Conservation (phyloP, 2,797 vertebrate species). For the Pangasius sanitwongsei region DNA sequence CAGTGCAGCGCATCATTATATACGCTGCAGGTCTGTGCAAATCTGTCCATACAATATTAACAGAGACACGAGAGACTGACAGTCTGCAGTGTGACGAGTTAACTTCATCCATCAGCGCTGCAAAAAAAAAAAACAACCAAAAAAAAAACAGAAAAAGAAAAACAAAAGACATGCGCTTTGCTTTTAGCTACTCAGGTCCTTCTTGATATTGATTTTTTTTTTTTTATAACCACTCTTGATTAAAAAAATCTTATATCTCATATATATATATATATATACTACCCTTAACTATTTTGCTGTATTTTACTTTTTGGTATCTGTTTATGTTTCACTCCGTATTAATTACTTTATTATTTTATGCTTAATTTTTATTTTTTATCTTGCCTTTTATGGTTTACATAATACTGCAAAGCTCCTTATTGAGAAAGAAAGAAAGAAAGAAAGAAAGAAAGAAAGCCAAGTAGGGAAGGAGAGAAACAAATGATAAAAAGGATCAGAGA, state of each 20-base stretch:
- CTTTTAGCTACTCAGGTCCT: not conserved
- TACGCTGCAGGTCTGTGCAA: conserved; percentile 27
- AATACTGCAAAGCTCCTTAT: not conserved
- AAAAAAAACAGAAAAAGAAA: too few species aligned
- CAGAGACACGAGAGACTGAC: conserved; percentile 12
- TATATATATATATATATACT: not conserved
- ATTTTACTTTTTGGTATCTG: not conserved
- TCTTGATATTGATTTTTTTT: too few species aligned
- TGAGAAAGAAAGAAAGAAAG: too few species aligned
- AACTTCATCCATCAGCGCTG: not conserved
- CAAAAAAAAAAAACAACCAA: not conserved
- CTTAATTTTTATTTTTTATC: not conserved
- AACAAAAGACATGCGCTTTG: not conserved
- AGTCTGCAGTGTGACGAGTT: not conserved
- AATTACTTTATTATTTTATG: not conserved
- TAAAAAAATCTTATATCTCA: too few species aligned
- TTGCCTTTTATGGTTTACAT: not conserved
- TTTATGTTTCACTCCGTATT: not conserved
- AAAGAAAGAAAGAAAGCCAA: not conserved
- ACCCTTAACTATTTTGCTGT: not conserved
- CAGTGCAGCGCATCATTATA: conserved; percentile 34
- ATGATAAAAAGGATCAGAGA: too few species aligned
- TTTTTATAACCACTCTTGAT: too few species aligned
- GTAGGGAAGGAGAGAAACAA: not conserved
- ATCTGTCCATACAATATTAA: conserved; percentile 20